These are phyloP conservation scores for Aix galericulata DNA, from an alignment of 2,113 vertebrate species.

Conservation along the genomic window DNA sequence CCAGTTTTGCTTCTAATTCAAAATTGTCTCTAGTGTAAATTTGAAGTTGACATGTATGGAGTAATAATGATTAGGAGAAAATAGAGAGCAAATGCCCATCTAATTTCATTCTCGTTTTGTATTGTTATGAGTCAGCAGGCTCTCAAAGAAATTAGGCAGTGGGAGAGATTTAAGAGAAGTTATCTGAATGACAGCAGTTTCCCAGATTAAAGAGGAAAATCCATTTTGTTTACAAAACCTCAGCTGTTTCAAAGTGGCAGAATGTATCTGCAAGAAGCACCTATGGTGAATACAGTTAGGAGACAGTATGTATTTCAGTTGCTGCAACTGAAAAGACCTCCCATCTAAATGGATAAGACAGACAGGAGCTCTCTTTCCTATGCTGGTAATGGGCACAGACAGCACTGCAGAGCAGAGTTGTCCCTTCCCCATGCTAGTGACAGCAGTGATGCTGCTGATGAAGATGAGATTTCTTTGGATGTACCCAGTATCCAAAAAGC, in stretches of 20 bases:
- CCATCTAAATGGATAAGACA: background rate
- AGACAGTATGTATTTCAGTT: background rate
- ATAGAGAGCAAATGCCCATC: background rate
- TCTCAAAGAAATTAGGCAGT: background rate
- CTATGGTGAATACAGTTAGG: background rate
- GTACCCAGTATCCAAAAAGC: fast-evolving
- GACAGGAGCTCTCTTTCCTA: background rate
- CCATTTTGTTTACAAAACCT: background rate
- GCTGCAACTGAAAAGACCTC: background rate
- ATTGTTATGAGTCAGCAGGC: background rate
- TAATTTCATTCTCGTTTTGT: slow-evolving; percentile 1
- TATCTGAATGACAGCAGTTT: slow-evolving; percentile 2
- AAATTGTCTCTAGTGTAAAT: background rate
- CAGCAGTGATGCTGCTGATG: background rate
- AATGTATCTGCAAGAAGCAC: background rate
- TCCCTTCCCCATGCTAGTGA: background rate
- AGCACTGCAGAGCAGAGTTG: background rate
- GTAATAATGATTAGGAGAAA: slow-evolving; percentile 9
- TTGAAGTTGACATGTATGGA: background rate
- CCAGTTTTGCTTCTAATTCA: background rate
- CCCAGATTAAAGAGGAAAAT: background rate
- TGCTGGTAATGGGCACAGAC: slow-evolving; percentile 23
- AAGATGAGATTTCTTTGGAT: slow-evolving; percentile 24
- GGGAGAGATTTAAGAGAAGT: slow-evolving; percentile 7
- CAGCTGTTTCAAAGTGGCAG: slow-evolving; percentile 3